These are phyloP conservation scores for Lepilemur septentrionalis DNA, from an alignment of 2,797 vertebrate genomes.

Conservation along the genomic window DNA sequence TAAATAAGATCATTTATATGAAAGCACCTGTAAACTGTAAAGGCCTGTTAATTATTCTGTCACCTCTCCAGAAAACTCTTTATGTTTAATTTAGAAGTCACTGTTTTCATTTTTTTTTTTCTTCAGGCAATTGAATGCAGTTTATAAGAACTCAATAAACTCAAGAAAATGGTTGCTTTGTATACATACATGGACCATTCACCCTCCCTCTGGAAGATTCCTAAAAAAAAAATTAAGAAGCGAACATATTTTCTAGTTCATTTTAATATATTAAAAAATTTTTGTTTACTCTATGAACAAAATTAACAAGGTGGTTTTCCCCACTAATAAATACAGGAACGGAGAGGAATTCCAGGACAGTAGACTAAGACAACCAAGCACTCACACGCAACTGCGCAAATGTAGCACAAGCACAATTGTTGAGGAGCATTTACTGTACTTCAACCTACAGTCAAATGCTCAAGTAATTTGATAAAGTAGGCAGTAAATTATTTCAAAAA, in stretches of 20 bases:
- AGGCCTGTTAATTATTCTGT: not conserved
- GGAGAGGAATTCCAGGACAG: not conserved
- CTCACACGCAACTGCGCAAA: not conserved
- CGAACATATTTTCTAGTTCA: not conserved
- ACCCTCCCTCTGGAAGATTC: not conserved
- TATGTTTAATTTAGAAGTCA: conserved; percentile 24
- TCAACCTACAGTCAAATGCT: not conserved
- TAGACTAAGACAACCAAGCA: not conserved
- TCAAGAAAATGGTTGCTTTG: not conserved
- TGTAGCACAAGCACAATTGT: not conserved
- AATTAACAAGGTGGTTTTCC: not conserved
- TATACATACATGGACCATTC: not conserved
- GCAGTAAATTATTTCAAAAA: not conserved
- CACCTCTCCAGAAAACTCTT: conserved; percentile 13
- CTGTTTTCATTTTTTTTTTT: not conserved
- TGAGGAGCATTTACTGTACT: not conserved
- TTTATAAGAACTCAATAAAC: not conserved
- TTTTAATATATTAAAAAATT: conserved; percentile 14
- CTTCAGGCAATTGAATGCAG: not conserved
- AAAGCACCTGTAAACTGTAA: not conserved
- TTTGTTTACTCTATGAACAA: not conserved
- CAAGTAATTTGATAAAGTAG: not conserved
- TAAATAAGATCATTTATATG: not conserved
- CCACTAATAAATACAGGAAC: not conserved
- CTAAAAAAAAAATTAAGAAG: not conserved